Base-by-base conservation (phyloP, 2,797 vertebrate genomes). In the Eulemur mongoz region DNA sequence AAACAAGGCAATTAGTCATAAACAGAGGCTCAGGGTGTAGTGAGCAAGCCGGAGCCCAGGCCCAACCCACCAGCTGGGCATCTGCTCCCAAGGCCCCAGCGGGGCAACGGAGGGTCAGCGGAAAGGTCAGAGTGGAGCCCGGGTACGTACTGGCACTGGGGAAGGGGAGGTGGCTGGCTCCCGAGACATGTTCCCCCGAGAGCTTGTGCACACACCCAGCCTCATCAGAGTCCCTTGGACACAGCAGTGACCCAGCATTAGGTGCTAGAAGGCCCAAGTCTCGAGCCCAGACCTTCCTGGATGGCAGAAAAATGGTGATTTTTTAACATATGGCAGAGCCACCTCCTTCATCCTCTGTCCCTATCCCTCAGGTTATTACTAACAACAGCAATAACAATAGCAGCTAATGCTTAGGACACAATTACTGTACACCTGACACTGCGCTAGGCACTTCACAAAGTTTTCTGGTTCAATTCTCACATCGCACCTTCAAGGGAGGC, bases 1-100 rank as follows among this genome's bases (percentile, higher is more conserved):
- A 98, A 98, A 98, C 97, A 97, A 97, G 97, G 96, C 89, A 95
- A 97, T 97, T 97, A 97, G 97, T 97, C 86, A 97, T 89, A 92
- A 97, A 94, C 83, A 96, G 96, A 91, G 92, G 89, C 94, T 91
- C 86, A 35, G 94, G 72, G 89, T 61, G 89, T 91, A 72, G 95
- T 18, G 32, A 95, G 84, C 61, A 38, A 76, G 89, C 35, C 1
- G 38, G 94, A 93, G 65, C 80, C 89, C 22, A 20, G 94, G 72
- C 82, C 65, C 52, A 30, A 67, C 69, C 85, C 25, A 57, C 40
- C 25, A 45, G 89, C 79, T 50, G 67, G 48, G 27, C 32, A 27
- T 54, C 78, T 89, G 82, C 6, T 76, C 78, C 73, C 59, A 38
- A 70, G 57, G 59, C 70, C 70, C 20, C 35, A 4, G 1, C 0